phyloP scores from a whole-genome alignment of 37 sponge, comb jelly and placozoan genomes.

The Bolinopsis microptera region DNA sequence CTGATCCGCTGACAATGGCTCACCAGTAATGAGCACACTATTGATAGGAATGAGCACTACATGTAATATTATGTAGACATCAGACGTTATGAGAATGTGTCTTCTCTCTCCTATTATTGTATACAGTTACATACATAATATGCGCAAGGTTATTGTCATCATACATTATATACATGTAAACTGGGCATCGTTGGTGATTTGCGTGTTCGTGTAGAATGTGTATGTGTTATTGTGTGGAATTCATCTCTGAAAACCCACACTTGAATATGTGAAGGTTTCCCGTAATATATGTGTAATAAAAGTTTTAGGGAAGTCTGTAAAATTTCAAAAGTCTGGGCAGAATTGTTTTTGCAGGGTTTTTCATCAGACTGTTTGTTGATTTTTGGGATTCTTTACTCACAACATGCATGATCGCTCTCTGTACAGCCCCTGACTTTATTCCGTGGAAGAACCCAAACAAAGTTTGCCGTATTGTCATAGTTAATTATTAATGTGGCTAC shows the following conservation, averaged over 20 bases:
- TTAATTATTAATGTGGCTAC: too few relatives aligned
- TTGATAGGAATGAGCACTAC: too few relatives aligned
- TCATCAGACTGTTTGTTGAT: too few relatives aligned
- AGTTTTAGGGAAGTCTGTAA: background rate
- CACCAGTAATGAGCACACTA: too few relatives aligned
- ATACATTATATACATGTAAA: background rate
- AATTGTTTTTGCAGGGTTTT: too few relatives aligned
- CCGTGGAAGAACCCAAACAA: too few relatives aligned
- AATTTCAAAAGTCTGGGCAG: background rate
- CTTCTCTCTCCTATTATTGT: background rate
- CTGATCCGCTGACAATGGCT: too few relatives aligned
- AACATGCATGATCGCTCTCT: too few relatives aligned
- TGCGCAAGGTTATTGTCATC: background rate
- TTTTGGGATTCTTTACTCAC: too few relatives aligned
- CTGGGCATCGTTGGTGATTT: background rate
- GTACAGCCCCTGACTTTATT: too few relatives aligned
- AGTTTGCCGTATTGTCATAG: too few relatives aligned
- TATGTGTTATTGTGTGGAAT: background rate
- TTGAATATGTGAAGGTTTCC: background rate
- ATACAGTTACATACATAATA: background rate
- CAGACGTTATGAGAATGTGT: background rate
- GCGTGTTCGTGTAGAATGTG: background rate
- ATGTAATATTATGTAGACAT: background rate
- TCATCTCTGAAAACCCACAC: background rate
- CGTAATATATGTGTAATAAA: background rate